Evolutionary conservation across 2,888 invertebrate species (phyloP), one percentile per base, ranked within the genome.

Genomic region (Volucella inanis): DNA sequence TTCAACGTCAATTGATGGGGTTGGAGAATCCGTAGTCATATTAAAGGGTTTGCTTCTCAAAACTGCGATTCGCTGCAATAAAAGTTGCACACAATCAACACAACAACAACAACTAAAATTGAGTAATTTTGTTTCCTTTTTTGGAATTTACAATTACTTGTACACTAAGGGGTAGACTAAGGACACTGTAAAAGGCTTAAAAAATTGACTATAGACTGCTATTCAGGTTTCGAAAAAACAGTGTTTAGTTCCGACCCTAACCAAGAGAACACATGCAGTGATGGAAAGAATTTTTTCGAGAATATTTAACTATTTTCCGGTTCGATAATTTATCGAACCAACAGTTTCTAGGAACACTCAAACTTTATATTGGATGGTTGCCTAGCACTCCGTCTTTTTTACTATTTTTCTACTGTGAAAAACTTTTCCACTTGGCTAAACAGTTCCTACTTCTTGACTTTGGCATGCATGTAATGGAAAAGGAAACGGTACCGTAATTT

Each of bases 1-100:
- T 90, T 93, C 93, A 90, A 86, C 57, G 88, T 90, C 91, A 89
- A 91, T 91, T 91, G 90, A 88, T 89, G 91, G 90, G 89, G 90
- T 91, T 89, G 91, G 91, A 89, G 91, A 91, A 88, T 92, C 92
- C 92, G 92, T 92, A 87, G 81, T 87, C 79, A 52, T 55, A 64
- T 68, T 22, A n/a, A 62, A 71, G 75, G 82, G 65, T 47, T 81
- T 45, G 49, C 52, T 81, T 81, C 62, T 81, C 52, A 85, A 64
- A 22, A 64, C 52, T 10, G 39, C 18, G 31, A 77, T 64, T 62
- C 47, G 54, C 71, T 67, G 81, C 67, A 76, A 76, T 65, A 79
- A 10, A 80, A 47, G 65, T 81, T 61, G 47, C 75, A 81, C 70
- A 76, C 70, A 65, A 59, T 18, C 22, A 79, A 71, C 18, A 54